Base-by-base conservation (phyloP, 2,888 invertebrate genomes). In the Drosophila multiciliata region DNA sequence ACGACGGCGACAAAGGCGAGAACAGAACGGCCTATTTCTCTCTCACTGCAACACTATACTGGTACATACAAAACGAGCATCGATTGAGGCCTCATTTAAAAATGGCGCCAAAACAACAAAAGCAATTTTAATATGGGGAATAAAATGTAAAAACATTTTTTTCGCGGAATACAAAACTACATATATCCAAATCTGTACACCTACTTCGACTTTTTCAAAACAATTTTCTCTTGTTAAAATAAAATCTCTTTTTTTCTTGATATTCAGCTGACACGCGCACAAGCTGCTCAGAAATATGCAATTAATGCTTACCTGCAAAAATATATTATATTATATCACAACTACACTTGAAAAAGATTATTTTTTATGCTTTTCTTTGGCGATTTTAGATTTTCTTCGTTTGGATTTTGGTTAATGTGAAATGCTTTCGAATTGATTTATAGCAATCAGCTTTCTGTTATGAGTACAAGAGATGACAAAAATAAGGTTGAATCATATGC, bases 71-170 rank as follows among this genome's bases (percentile, higher is more conserved):
- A 48, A 64, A 66, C 36, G 54, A 53, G 54, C 36, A 36, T 35
- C 33, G 26, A 42, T 38, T 60, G 79, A 80, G 71, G 59, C 74
- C 68, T 55, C 62, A 80, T 76, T 74, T 67, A 75, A 83, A 85
- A 89, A 85, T 85, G 85, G 90, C 85, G 83, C 83, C 83, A 83
- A 83, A 82, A 65, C 54, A 60, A 52, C 55, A 69, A 49, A 20
- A 38, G 49, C 42, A 40, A 29, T 32, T 32, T 53, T 48, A 42
- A 33, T 42, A n/a, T 57, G 23, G 2, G 5, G 8, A 45, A 45
- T 9, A 53, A 29, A 20, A 35, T 53, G 6, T 11, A 23, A 40
- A 60, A 20, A 32, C 52, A 72, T 20, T 23, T 50, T 59, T 72
- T 33, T 33, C 17, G 32, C 9, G 4, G 15, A 29, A 29, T 8